These are phyloP conservation scores for Muscicapa comitata DNA, from an alignment of 2,797 vertebrate species.

Conservation along the genomic window DNA sequence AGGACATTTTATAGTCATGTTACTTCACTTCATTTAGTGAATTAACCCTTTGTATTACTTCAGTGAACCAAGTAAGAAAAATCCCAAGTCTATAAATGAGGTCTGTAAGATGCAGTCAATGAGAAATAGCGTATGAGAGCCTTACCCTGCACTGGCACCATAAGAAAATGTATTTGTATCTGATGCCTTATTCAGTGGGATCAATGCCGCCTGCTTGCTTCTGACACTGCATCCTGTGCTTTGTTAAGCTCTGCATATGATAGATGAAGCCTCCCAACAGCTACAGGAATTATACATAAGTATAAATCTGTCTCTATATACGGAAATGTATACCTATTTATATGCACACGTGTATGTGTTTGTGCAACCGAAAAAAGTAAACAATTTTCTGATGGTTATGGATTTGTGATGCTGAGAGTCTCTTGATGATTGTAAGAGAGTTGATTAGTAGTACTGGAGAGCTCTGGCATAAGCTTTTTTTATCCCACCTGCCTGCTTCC, in stretches of 20 bases:
- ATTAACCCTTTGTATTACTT: not conserved
- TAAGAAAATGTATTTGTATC: not conserved
- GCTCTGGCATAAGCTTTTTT: not conserved
- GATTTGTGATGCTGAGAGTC: not conserved
- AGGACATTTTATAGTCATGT: not conserved
- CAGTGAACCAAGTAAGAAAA: not conserved
- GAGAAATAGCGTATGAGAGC: not conserved
- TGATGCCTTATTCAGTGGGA: not conserved
- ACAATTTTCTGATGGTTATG: not conserved
- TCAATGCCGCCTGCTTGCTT: not conserved
- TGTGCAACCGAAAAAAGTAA: not conserved
- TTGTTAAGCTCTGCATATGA: not conserved
- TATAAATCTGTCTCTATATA: too few relatives aligned
- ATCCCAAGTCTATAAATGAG: not conserved
- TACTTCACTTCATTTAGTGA: not conserved
- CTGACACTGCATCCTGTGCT: not conserved
- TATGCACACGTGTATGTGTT: not conserved
- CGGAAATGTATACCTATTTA: not conserved
- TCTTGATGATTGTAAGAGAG: not conserved
- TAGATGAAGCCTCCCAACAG: not conserved
- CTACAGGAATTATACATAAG: not conserved
- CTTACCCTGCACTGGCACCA: not conserved
- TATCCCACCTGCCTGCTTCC: not conserved
- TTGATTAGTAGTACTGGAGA: not conserved
- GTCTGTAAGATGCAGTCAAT: not conserved